phyloP scores from a whole-genome alignment of 1,140 invertebrate genomes.

The Hesperophylax magnus region DNA sequence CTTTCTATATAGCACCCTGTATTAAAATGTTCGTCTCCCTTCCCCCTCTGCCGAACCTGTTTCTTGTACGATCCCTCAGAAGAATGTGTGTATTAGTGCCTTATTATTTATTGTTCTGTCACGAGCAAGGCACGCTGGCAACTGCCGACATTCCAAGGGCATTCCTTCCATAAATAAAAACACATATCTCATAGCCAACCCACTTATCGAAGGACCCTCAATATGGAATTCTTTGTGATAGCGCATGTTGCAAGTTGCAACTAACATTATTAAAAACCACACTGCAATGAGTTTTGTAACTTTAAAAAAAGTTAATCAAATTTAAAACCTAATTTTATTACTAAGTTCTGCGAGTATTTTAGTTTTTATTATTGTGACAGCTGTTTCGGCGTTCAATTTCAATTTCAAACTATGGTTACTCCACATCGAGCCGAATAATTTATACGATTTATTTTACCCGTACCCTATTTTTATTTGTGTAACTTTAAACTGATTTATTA shows the following conservation, averaged over 20 bases:
- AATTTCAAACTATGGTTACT: no score
- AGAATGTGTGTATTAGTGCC: conserved; percentile 39
- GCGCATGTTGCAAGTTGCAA: background rate
- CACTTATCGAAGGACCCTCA: conserved; percentile 34
- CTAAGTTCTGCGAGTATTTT: no score
- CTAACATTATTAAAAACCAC: no score
- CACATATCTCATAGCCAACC: conserved; percentile 21
- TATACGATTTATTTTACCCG: no score
- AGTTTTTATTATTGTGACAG: no score
- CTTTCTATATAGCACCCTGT: background rate
- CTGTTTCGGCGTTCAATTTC: no score
- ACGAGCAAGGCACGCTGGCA: conserved; percentile 33
- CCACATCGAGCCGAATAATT: no score
- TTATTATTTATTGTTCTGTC: conserved; percentile 52
- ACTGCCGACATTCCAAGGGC: background rate
- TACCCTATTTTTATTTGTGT: no score
- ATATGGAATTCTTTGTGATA: background rate
- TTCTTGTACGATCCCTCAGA: background rate
- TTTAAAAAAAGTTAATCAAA: no score
- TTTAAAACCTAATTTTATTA: no score
- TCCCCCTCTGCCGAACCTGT: conserved; percentile 7
- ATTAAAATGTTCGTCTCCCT: background rate
- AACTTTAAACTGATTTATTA: background rate
- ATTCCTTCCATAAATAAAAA: conserved; percentile 47
- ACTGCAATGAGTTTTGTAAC: no score